Conservation (phyloP, 2,113 vertebrate species). For the Cynocephalus volans region DNA sequence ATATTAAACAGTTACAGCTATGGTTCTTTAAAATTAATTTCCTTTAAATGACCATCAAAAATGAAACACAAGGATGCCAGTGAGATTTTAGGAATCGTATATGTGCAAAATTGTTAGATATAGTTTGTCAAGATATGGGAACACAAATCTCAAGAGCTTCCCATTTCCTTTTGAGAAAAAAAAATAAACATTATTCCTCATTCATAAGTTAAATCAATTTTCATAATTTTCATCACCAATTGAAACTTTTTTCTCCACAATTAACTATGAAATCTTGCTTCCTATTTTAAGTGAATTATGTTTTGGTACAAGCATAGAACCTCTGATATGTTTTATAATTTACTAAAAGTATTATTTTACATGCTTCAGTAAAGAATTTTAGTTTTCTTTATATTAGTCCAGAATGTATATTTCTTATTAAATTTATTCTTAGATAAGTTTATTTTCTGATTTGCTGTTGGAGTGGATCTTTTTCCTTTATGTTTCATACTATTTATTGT, state of each 20-base stretch:
- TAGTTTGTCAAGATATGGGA: background rate
- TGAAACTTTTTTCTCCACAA: background rate
- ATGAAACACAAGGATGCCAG: background rate
- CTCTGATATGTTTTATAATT: background rate
- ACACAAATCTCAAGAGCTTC: background rate
- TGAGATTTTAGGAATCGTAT: background rate
- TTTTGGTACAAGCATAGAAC: background rate
- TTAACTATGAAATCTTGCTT: background rate
- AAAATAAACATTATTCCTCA: background rate
- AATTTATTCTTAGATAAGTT: background rate
- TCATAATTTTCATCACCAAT: background rate
- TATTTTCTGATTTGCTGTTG: background rate
- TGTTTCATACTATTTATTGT: background rate
- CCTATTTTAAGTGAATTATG: background rate
- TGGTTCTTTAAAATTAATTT: background rate
- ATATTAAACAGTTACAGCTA: background rate
- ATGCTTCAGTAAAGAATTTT: background rate
- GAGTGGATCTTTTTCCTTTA: background rate
- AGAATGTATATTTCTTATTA: background rate
- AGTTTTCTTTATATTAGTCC: background rate
- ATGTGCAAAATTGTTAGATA: background rate
- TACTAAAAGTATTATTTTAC: background rate
- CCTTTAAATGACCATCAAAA: conserved; percentile 32
- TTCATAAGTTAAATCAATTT: background rate
- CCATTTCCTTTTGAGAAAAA: conserved; percentile 39